A percentile compares a stretch with the other conserved stretches of the same genome.
Conservation (phyloP, 53 echinoderm and acorn worm species). For the Pentamera pediparva region DNA sequence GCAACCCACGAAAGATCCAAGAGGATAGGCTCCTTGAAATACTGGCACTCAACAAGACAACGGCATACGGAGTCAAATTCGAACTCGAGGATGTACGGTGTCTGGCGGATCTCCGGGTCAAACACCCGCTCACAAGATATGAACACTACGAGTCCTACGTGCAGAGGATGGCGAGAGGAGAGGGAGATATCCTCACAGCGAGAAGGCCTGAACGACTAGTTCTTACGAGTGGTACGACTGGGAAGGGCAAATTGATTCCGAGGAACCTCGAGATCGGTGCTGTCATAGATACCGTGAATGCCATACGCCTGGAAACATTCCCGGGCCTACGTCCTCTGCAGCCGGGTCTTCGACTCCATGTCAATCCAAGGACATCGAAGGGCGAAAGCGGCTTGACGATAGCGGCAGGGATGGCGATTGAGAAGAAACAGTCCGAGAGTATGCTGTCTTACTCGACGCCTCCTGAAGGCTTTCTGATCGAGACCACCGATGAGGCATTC, state of each 20-base stretch:
- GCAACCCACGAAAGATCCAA: slow-evolving; percentile 45
- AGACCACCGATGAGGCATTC: slow-evolving; percentile 15
- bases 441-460: not conserved
- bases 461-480: slow-evolving; percentile 10
- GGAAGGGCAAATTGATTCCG: slow-evolving; percentile 1
- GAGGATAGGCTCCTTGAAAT: slow-evolving; percentile 38
- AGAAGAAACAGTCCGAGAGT: not conserved
- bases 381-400: not conserved
- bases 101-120: slow-evolving; percentile 40
- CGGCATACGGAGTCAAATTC: slow-evolving; percentile 52
- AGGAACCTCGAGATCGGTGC: too few species aligned
- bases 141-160: slow-evolving; percentile 54
- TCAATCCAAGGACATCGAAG: not conserved
- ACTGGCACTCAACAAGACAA: slow-evolving; percentile 34
- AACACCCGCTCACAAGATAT: slow-evolving; percentile 58
- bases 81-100: slow-evolving; percentile 36
- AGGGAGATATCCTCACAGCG: not conserved
- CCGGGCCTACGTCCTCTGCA: not conserved
- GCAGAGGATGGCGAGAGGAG: slow-evolving; percentile 53
- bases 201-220: not conserved
- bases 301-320: not conserved
- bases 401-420: not conserved
- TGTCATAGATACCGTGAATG: slow-evolving; percentile 12
- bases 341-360: not conserved
- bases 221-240: slow-evolving; percentile 9